Percentiles rank a stretch among this genome's conserved stretches.
Evolutionary conservation across 2,888 invertebrate species (phyloP).

Genomic region (Agrochola litura): DNA sequence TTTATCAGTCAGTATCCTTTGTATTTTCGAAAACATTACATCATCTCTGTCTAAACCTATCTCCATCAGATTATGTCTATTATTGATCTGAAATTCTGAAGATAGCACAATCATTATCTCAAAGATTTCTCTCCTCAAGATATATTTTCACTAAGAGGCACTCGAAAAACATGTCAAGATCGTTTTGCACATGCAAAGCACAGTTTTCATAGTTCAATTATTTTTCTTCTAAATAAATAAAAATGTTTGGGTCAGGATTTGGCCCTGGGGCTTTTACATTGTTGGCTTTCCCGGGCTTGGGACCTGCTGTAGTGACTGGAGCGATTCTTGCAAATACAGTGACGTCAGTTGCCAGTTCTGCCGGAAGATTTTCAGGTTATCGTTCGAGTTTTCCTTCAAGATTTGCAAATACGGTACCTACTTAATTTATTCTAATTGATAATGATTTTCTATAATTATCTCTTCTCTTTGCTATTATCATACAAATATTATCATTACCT

Average conservation of each 20-base stretch:
- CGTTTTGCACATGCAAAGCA: constrained; percentile 29
- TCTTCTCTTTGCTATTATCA: neutral
- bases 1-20: neutral
- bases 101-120: constrained; percentile 44
- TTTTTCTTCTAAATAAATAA: constrained; percentile 18
- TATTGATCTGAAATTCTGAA: constrained; percentile 47
- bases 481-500: neutral
- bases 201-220: constrained; percentile 33
- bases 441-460: neutral
- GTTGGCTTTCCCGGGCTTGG: constrained; percentile 72
- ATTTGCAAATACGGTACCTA: constrained; percentile 29
- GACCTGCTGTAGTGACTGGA: constrained; percentile 72
- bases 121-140: constrained; percentile 55
- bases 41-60: constrained; percentile 31
- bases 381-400: constrained; percentile 35
- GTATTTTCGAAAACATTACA: constrained; percentile 3
- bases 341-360: constrained; percentile 58
- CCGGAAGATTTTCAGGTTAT: constrained; percentile 53
- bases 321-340: constrained; percentile 67
- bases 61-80: constrained; percentile 22
- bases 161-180: constrained; percentile 52
- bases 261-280: constrained; percentile 69
- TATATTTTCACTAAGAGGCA: constrained; percentile 30
- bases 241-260: constrained; percentile 70
- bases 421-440: neutral